These are phyloP conservation scores for Danaus melanippus DNA, from an alignment of 1,140 invertebrate species.

Conservation along the genomic window DNA sequence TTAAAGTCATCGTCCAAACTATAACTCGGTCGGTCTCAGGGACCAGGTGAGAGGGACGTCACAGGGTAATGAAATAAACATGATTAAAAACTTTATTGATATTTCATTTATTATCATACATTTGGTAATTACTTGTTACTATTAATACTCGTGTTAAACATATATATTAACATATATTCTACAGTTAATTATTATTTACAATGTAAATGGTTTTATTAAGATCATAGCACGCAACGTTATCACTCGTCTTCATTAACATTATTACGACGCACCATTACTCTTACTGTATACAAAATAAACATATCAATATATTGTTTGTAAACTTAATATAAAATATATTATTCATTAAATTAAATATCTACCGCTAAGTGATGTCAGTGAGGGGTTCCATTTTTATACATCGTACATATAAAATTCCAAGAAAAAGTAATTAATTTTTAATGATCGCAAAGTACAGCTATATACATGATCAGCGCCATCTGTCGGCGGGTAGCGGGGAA, in stretches of 20 bases:
- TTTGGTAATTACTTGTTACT: slow-evolving; percentile 23
- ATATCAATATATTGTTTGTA: slow-evolving; percentile 1
- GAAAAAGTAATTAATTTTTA: background rate
- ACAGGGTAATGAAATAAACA: background rate
- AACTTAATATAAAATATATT: slow-evolving; percentile 1
- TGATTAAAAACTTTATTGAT: slow-evolving; percentile 17
- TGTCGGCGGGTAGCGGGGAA: slow-evolving; percentile 16
- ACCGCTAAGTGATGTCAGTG: no score
- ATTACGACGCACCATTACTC: slow-evolving; percentile 2
- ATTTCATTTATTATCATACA: slow-evolving; percentile 32
- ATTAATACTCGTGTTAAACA: slow-evolving; percentile 18
- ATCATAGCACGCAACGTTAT: slow-evolving; percentile 4
- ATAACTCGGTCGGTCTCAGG: no score
- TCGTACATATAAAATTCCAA: background rate
- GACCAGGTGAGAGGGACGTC: no score
- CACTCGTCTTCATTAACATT: slow-evolving; percentile 4
- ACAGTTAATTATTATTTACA: slow-evolving; percentile 18
- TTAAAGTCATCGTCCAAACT: no score
- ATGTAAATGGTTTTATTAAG: background rate
- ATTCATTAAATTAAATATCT: slow-evolving; percentile 3
- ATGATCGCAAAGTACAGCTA: background rate
- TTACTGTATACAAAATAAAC: slow-evolving; percentile 1
- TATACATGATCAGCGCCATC: background rate
- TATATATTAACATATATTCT: slow-evolving; percentile 16
- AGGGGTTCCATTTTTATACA: slow-evolving; percentile 7